Conservation (phyloP, 2,113 vertebrate genomes). For the Eupsittula cactorum region DNA sequence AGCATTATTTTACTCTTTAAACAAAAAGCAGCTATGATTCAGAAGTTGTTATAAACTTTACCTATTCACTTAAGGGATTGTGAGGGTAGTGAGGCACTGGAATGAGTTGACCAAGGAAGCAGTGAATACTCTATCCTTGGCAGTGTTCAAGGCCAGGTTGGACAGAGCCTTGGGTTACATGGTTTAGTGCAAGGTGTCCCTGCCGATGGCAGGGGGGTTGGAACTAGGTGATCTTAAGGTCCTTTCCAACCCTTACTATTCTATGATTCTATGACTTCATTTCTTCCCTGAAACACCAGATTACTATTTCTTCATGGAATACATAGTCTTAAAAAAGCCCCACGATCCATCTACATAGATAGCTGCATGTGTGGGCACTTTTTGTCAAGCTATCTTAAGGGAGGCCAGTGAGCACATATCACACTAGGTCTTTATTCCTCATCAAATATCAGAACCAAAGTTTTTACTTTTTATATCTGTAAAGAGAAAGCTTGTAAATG, state of each 20-base stretch:
- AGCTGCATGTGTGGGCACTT: neutral
- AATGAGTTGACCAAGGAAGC: neutral
- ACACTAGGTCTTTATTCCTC: neutral
- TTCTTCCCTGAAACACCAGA: neutral
- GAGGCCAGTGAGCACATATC: neutral
- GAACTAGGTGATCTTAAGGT: neutral
- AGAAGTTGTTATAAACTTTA: neutral
- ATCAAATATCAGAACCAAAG: neutral
- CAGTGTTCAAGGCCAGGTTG: neutral
- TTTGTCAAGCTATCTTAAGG: neutral
- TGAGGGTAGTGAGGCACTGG: neutral
- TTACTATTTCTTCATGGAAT: neutral
- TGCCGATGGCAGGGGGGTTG: neutral
- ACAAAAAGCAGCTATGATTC: neutral
- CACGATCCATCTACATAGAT: neutral
- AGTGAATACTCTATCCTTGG: neutral
- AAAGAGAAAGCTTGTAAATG: neutral
- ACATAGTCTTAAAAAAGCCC: neutral
- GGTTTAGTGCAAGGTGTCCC: neutral
- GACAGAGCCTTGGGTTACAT: neutral
- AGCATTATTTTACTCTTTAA: slow-evolving; percentile 29
- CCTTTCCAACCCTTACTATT: neutral
- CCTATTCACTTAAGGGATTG: neutral
- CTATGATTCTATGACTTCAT: neutral
- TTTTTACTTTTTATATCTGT: neutral